Evolutionary conservation across 2,113 vertebrate genomes (phyloP), one percentile per base, ranked within the genome.

Genomic region (Ailurus styani): DNA sequence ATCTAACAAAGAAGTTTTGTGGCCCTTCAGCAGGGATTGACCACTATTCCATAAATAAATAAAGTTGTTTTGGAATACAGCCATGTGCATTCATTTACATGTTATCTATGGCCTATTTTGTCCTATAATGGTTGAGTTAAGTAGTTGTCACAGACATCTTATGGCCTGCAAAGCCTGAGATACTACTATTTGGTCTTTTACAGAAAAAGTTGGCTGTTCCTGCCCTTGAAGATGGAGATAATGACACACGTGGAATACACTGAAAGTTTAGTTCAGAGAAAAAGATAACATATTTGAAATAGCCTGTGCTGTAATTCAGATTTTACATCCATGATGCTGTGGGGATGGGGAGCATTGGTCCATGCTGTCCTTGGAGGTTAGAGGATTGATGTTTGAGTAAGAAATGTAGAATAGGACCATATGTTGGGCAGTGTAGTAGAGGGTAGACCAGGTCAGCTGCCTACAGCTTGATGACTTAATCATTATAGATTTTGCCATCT

Each of bases 401-500:
- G 79, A 95, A 96, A 54, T 37, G 14, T 57, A 95, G 87, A 95
- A 54, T 13, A 82, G 50, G 83, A 78, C 87, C 97, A 90, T 97
- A 92, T 98, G 97, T 93, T 93, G 62, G 27, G n/a, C 13, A 21
- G 29, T 45, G 27, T 55, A 78, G 5, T 27, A 42, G 89, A 95
- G 37, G 54, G 50, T 7, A 34, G 27, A 50, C n/a, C 23, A 66
- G 95, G 92, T 96, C 93, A 96, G 55, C 52, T 93, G 29, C 90
- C 79, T 95, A 17, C 20, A 45, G 82, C 18, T 93, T 94, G 87
- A 97, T 68, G 55, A 66, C 87, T 98, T 93, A n/a, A 95, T 97
- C 93, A 73, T 84, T 27, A 5, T 27, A 40, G 27, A 6, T 34
- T 42, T 6, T 13, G 8, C 95, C 90, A 96, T 96, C 87, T 97